These are phyloP conservation scores for Drosophila mauritiana DNA, from an alignment of 1,140 invertebrate species.

Conservation along the genomic window DNA sequence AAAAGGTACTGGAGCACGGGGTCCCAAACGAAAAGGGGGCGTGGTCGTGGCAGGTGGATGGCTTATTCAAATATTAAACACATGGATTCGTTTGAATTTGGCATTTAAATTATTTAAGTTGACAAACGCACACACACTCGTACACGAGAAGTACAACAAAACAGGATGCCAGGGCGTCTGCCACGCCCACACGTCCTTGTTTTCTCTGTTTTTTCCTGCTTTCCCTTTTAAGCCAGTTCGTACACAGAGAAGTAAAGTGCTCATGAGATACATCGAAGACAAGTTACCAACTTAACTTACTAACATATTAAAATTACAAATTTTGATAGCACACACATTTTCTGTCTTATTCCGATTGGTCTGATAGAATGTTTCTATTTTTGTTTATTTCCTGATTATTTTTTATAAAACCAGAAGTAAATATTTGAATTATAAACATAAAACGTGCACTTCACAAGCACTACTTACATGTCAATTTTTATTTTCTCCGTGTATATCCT, in stretches of 20 bases:
- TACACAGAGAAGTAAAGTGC: slow-evolving; percentile 28
- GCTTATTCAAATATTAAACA: slow-evolving; percentile 75
- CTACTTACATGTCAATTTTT: not conserved
- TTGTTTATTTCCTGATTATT: no score
- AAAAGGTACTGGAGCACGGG: slow-evolving; percentile 25
- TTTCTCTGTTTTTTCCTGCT: slow-evolving; percentile 32
- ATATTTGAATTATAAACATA: not conserved
- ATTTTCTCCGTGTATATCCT: slow-evolving; percentile 35
- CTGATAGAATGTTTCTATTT: no score
- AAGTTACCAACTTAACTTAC: not conserved
- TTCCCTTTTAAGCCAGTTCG: slow-evolving; percentile 50
- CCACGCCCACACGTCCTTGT: slow-evolving; percentile 61
- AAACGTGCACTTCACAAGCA: not conserved
- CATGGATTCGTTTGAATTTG: slow-evolving; percentile 74
- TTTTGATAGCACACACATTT: no score
- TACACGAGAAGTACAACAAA: slow-evolving; percentile 14
- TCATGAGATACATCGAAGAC: not conserved
- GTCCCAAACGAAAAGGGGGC: slow-evolving; percentile 10
- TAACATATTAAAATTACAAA: no score
- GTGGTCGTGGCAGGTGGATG: slow-evolving; percentile 22
- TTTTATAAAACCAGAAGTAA: no score
- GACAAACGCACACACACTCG: slow-evolving; percentile 54
- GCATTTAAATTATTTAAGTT: slow-evolving; percentile 83
- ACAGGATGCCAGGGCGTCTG: slow-evolving; percentile 41
- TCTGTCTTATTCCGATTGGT: no score